These are phyloP conservation scores for Sphaerophoria taeniata DNA, from an alignment of 2,888 invertebrate genomes.

Conservation along the genomic window DNA sequence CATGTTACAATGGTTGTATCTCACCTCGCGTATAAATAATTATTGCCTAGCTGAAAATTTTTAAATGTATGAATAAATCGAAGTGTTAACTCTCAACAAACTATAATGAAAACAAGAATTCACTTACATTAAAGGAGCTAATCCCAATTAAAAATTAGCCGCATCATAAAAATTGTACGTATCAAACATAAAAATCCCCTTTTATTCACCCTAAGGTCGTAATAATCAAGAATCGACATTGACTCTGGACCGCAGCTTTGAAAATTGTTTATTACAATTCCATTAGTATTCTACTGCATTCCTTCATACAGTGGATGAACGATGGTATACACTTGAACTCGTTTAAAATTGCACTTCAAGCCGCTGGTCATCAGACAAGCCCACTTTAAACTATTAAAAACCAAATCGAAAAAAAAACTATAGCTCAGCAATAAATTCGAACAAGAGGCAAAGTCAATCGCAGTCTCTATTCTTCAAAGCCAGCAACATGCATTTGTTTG, in stretches of 20 bases:
- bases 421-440: conserved; percentile 47
- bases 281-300: conserved; percentile 55
- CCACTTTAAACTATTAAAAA: conserved; percentile 59
- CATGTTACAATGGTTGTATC: no score
- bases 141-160: no score
- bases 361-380: conserved; percentile 49
- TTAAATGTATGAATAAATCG: no score
- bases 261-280: conserved; percentile 66
- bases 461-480: conserved; percentile 17
- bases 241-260: not conserved
- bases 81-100: no score
- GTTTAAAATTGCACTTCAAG: conserved; percentile 40
- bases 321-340: conserved; percentile 28
- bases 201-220: no score
- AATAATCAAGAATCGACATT: no score
- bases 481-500: conserved; percentile 32
- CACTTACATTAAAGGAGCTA: no score
- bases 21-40: no score
- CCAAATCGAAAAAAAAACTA: conserved; percentile 10
- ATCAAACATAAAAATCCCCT: no score
- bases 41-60: no score
- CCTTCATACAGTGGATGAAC: conserved; percentile 20
- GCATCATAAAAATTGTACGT: no score
- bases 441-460: conserved; percentile 35
- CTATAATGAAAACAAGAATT: no score